A percentile compares a stretch with the other conserved stretches of the same genome.
Evolutionary conservation across 2,888 invertebrate genomes (phyloP).

Genomic region (Ecliptopera silaceata): DNA sequence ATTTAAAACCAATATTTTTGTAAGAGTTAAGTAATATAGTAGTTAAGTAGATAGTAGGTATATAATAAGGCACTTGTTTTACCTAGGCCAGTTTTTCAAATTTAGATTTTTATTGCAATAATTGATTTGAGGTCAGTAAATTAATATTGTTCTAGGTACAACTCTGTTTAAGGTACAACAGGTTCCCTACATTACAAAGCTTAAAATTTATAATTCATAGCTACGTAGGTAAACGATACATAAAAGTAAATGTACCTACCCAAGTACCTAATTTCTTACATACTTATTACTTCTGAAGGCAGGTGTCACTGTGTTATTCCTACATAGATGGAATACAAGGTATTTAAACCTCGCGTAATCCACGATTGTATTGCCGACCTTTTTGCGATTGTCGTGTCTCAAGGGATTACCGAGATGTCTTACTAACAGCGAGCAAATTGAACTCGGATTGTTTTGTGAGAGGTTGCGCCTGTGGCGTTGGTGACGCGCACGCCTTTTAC

Average conservation of each 20-base stretch:
- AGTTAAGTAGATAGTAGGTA: too few relatives aligned
- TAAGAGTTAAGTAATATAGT: too few relatives aligned
- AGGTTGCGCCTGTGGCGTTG: constrained; percentile 65
- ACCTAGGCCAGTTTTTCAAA: not conserved
- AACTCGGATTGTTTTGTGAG: constrained; percentile 57
- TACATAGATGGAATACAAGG: constrained; percentile 9
- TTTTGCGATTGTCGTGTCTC: constrained; percentile 55
- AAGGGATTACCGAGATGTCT: constrained; percentile 58
- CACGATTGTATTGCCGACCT: constrained; percentile 39
- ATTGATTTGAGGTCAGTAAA: too few relatives aligned
- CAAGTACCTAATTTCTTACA: not conserved
- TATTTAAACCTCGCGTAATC: constrained; percentile 19
- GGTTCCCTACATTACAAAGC: too few relatives aligned
- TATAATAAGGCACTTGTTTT: too few relatives aligned
- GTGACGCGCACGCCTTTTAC: constrained; percentile 69
- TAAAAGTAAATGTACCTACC: not conserved
- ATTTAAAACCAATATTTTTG: too few relatives aligned
- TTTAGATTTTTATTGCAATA: not conserved
- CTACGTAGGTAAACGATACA: too few relatives aligned
- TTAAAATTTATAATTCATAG: too few relatives aligned
- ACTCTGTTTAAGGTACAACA: too few relatives aligned
- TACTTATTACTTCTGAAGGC: constrained; percentile 5
- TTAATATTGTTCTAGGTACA: too few relatives aligned
- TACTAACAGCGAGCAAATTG: constrained; percentile 74
- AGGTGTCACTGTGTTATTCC: constrained; percentile 15